Base-by-base conservation (phyloP, 2,113 vertebrate species). In the Pseudorhombus dupliciocellatus region DNA sequence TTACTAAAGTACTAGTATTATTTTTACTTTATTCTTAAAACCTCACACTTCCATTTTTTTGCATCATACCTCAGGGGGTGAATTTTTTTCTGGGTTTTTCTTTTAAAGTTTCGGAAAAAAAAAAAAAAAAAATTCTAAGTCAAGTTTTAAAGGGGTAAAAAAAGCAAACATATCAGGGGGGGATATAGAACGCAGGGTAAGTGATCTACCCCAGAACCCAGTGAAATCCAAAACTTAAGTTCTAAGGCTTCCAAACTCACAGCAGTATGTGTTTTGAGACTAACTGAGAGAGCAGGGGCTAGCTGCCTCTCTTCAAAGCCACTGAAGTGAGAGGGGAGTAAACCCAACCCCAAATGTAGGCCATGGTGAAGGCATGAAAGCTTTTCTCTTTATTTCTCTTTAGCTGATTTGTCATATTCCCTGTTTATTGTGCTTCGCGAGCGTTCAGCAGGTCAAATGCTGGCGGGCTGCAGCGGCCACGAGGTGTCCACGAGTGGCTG, bases 211-310 rank as follows among this genome's bases (percentile, higher is more conserved):
- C 56, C 59, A 65, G 50, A 51, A 74, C 55, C 31, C 51, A 67
- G 31, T 53, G 21, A 68, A 55, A 63, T 79, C 53, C 40, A 73
- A 66, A 78, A 75, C 60, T 34, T 53, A 12, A 67, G 53, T 78
- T 83, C 31, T 54, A 16, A 71, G n/a, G 68, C 60, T 75, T 78
- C 55, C 22, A 80, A 53, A 63, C 72, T 62, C 62, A 52, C 44
- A 78, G 73, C 61, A 62, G 61, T 42, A 15, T 67, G 25, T 70
- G 71, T 79, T 74, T 79, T 62, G 75, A 80, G 70, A 67, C 58
- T 37, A 80, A 53, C 65, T 71, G 37, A 62, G 37, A 62, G 59
- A 70, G 66, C 42, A 73, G 73, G 1, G 63, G 80, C 70, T 52
- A 67, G 50, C 44, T 63, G 62, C 54, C 20, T 68, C 11, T 48